phyloP scores from a whole-genome alignment of 2,797 vertebrate genomes.

The Setipinna tenuifilis region DNA sequence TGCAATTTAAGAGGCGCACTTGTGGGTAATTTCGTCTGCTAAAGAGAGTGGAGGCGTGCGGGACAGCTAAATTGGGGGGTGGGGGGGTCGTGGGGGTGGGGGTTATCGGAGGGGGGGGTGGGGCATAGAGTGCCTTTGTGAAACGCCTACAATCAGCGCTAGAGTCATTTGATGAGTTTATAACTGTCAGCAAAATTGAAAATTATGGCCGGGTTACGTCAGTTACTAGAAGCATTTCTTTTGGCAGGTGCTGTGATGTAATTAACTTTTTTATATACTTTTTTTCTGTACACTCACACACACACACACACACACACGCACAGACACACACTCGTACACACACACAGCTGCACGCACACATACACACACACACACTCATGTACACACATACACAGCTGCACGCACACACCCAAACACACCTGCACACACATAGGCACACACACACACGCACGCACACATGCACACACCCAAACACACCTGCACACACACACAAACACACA shows the following conservation, averaged over 20 bases:
- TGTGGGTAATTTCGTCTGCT: neutral
- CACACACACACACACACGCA: neutral
- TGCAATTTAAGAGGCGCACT: constrained; percentile 39
- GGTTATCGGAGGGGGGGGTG: too few species aligned
- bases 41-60: constrained; percentile 47
- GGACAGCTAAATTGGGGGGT: constrained; percentile 55
- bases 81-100: constrained; percentile 35
- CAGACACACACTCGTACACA: neutral
- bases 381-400: neutral
- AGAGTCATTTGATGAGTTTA: constrained; percentile 60
- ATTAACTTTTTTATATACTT: constrained; percentile 66
- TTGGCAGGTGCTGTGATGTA: constrained; percentile 71
- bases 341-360: neutral
- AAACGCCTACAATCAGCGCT: constrained; percentile 28
- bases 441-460: neutral
- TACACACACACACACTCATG: neutral
- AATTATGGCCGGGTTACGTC: constrained; percentile 62
- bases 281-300: neutral
- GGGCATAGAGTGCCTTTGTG: constrained; percentile 42
- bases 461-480: neutral
- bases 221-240: constrained; percentile 67
- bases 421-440: neutral
- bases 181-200: constrained; percentile 53
- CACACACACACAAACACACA: neutral
- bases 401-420: neutral